Conservation (phyloP, 2,113 vertebrate species). For the Candoia aspera region DNA sequence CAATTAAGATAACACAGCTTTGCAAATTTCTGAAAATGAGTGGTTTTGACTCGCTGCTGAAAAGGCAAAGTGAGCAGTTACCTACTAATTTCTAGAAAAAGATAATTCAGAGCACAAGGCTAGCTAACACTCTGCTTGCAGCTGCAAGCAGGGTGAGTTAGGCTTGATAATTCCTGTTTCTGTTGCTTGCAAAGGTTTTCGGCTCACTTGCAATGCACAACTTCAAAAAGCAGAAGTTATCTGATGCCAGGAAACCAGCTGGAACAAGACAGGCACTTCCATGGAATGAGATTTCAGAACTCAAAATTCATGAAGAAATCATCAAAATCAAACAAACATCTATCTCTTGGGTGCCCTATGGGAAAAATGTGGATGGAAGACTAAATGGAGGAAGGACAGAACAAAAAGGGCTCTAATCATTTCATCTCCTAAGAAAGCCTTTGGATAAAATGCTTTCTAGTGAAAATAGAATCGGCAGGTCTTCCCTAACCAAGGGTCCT, state of each 20-base stretch:
- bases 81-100: not conserved
- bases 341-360: not conserved
- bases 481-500: too few species aligned
- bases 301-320: not conserved
- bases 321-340: not conserved
- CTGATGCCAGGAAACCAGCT: not conserved
- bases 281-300: not conserved
- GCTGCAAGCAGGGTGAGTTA: not conserved
- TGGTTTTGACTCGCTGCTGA: not conserved
- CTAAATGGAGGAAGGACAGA: not conserved
- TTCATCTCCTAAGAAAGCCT: not conserved
- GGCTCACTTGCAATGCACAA: not conserved
- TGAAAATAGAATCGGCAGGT: not conserved
- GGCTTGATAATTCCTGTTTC: not conserved
- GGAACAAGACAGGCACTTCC: not conserved
- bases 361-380: too few species aligned
- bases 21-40: not conserved
- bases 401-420: not conserved
- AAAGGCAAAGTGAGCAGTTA: not conserved
- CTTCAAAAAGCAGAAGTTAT: fast-evolving
- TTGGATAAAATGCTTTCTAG: too few species aligned
- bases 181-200: slow-evolving; percentile 30
- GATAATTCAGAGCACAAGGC: fast-evolving
- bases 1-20: not conserved
- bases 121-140: not conserved